Evolutionary conservation across 2,797 vertebrate genomes (phyloP).

Genomic region (Rousettus madagascariensis): DNA sequence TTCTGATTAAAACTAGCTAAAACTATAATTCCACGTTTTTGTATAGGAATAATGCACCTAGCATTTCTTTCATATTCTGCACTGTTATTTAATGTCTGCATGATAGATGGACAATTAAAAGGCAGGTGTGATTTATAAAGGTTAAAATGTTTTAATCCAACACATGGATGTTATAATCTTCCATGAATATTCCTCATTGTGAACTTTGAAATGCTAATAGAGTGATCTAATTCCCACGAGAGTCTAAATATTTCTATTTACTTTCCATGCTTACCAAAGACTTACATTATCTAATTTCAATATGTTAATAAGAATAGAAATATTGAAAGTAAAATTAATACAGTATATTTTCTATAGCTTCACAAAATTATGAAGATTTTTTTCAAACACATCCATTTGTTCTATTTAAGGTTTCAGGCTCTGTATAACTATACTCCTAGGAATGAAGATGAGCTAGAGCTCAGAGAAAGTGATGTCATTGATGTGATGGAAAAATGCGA

Average conservation of each 20-base stretch:
- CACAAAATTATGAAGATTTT: conserved; percentile 51
- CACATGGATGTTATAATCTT: background rate
- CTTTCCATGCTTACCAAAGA: background rate
- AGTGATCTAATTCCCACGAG: background rate
- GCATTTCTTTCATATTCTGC: background rate
- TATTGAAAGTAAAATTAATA: background rate
- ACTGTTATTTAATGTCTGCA: background rate
- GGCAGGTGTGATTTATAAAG: background rate
- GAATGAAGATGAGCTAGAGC: conserved; percentile 98
- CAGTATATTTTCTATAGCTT: conserved; percentile 61
- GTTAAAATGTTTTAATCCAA: background rate
- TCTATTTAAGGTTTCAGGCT: conserved; percentile 93
- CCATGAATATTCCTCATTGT: background rate
- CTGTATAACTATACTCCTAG: conserved; percentile 97
- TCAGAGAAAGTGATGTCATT: conserved; percentile 96
- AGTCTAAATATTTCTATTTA: background rate
- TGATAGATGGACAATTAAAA: background rate
- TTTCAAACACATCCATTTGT: conserved; percentile 77
- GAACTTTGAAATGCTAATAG: background rate
- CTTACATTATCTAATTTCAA: background rate
- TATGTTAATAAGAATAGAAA: background rate
- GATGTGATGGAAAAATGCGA: conserved; percentile 99
- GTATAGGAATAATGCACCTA: background rate
- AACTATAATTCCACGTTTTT: background rate
- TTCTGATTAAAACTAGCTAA: background rate